phyloP scores from a whole-genome alignment of 1,140 invertebrate genomes.

The Gryllus bimaculatus region DNA sequence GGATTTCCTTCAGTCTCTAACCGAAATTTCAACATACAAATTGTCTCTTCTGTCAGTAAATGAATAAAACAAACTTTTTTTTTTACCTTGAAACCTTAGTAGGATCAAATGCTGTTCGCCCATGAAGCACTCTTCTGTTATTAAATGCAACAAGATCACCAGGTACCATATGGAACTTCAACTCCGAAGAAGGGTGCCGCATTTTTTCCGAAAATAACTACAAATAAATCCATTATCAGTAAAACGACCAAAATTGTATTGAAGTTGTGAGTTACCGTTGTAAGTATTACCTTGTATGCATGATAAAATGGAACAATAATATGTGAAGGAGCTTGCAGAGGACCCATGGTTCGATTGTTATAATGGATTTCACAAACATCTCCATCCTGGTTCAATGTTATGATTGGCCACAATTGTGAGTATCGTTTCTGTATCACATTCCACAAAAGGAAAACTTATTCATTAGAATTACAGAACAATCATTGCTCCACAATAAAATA shows the following conservation, averaged over 20 bases:
- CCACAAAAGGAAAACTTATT: background rate
- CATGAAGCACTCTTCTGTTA: slow-evolving; percentile 34
- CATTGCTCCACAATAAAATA: too few relatives aligned
- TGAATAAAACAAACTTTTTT: background rate
- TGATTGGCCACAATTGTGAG: slow-evolving; percentile 30
- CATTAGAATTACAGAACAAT: background rate
- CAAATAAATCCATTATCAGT: slow-evolving; percentile 2
- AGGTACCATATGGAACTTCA: slow-evolving; percentile 32
- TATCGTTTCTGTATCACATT: slow-evolving; percentile 29
- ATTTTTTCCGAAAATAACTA: slow-evolving; percentile 32
- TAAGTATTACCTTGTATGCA: slow-evolving; percentile 30
- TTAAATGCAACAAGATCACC: slow-evolving; percentile 36
- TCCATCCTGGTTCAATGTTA: slow-evolving; percentile 29
- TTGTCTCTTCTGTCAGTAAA: too few relatives aligned
- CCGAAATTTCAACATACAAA: too few relatives aligned
- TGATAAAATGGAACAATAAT: slow-evolving; percentile 34
- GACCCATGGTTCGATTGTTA: slow-evolving; percentile 35
- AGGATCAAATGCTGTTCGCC: slow-evolving; percentile 32
- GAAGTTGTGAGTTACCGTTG: background rate
- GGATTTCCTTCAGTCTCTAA: too few relatives aligned
- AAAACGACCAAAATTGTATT: background rate
- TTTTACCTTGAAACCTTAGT: slow-evolving; percentile 21
- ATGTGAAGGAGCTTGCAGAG: slow-evolving; percentile 32
- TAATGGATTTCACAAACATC: slow-evolving; percentile 34
- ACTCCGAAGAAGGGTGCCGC: slow-evolving; percentile 26